These are phyloP conservation scores for Sparidentex hasta DNA, from an alignment of 2,797 vertebrate species.

Conservation along the genomic window DNA sequence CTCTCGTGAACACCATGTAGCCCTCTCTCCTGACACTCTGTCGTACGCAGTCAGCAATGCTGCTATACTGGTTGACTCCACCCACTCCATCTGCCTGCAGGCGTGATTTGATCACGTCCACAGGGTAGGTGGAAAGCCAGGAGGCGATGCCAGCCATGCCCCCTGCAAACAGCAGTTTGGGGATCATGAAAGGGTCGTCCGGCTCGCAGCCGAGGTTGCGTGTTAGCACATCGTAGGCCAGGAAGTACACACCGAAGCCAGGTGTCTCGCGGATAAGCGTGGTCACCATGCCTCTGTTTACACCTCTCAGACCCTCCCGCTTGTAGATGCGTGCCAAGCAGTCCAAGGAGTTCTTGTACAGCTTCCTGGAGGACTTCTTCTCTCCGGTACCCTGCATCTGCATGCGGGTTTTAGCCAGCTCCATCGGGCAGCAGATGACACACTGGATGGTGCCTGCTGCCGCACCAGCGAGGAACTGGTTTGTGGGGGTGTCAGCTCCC, in stretches of 20 bases:
- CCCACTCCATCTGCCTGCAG: constrained; percentile 95
- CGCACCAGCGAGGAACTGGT: constrained; percentile 96
- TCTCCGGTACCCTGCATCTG: constrained; percentile 96
- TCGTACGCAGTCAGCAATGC: constrained; percentile 92
- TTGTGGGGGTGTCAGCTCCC: constrained; percentile 90
- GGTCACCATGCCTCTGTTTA: constrained; percentile 95
- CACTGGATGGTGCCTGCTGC: constrained; percentile 95
- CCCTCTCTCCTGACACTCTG: constrained; percentile 94
- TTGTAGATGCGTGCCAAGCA: constrained; percentile 94
- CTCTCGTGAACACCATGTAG: constrained; percentile 93
- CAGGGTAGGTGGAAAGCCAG: constrained; percentile 96
- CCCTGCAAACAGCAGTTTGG: constrained; percentile 94
- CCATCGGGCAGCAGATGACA: constrained; percentile 97
- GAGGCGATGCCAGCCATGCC: constrained; percentile 95
- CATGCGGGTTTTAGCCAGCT: constrained; percentile 98
- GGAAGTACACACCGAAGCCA: constrained; percentile 96
- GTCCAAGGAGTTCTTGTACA: constrained; percentile 96
- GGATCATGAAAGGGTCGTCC: constrained; percentile 90
- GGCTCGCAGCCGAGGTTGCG: constrained; percentile 92
- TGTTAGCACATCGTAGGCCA: constrained; percentile 92
- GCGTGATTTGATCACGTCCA: constrained; percentile 97
- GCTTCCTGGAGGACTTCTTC: constrained; percentile 87
- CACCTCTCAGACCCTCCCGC: constrained; percentile 90
- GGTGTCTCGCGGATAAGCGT: constrained; percentile 95
- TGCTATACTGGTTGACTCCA: constrained; percentile 87